Evolutionary conservation across 1,140 invertebrate genomes (phyloP), one percentile per base, ranked within the genome.

Genomic region (Caenorhabditis tropicalis): DNA sequence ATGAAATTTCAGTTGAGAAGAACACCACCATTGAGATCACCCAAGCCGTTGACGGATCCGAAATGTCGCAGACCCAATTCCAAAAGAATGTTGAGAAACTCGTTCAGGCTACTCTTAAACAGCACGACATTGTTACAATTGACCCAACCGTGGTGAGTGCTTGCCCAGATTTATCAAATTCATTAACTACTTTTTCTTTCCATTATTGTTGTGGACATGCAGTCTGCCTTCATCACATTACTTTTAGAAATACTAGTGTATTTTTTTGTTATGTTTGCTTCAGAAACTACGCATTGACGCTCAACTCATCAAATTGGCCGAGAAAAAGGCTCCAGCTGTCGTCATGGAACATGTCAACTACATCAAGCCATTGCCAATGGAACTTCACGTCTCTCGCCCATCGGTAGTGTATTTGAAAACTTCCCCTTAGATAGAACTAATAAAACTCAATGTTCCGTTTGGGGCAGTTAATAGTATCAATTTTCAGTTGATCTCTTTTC

Each of bases 251-350:
- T 7, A 27, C n/a, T 81, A 24, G 1, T 36, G 65, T 31, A 74
- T 43, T 43, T n/a, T n/a, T n/a, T 74, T 31, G 51, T 46, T 49
- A 29, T 49, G 36, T 74, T 48, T 74, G 36, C 36, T 81, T 82
- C 70, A 85, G 84, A 85, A 85, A 74, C 51, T 85, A 24, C 56
- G 53, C 27, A 85, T 85, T 56, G 84, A 85, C n/a, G 81, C 79
- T 27, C 84, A 85, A 79, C 84, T 85, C 24, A 39, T 65, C 31
- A 65, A 81, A 16, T 43, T 85, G 21, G 56, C 84, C n/a, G 84
- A 82, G 53, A 51, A 74, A 19, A 58, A 56, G 24, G 65, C 65
- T 9, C 82, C 82, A 29, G 82, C 65, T n/a, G 70, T 84, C 3
- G 51, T 81, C 4, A 70, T 65, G 82, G 60, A 85, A 31, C 53